Evolutionary conservation across 1,140 invertebrate genomes (phyloP).

Genomic region (Panonychus citri): DNA sequence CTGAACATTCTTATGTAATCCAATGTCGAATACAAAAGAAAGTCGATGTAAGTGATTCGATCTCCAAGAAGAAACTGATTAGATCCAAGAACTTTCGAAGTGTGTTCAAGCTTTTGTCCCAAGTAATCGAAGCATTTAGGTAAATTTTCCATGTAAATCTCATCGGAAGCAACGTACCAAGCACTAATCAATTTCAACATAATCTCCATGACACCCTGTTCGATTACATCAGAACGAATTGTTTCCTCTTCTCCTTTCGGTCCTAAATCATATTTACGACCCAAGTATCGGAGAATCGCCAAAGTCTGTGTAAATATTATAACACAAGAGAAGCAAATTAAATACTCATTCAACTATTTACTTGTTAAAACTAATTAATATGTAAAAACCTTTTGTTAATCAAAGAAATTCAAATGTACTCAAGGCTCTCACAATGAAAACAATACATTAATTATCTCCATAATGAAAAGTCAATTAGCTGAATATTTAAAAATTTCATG

Average conservation of each 20-base stretch:
- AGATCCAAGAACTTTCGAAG: constrained; percentile 21
- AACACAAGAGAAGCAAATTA: no score
- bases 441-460: no score
- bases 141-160: neutral
- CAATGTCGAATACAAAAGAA: constrained; percentile 27
- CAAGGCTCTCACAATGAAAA: constrained; percentile 16
- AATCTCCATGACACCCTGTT: constrained; percentile 15
- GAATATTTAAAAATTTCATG: no score
- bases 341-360: no score
- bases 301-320: neutral
- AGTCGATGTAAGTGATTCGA: constrained; percentile 28
- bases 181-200: neutral
- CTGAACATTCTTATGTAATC: constrained; percentile 19
- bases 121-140: no score
- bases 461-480: no score
- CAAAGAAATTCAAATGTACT: constrained; percentile 6
- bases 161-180: neutral
- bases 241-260: constrained; percentile 25
- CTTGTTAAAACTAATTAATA: neutral
- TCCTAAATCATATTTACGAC: constrained; percentile 16
- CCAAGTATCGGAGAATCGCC: constrained; percentile 29
- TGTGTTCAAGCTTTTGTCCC: neutral
- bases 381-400: neutral
- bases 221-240: constrained; percentile 24
- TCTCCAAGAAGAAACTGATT: constrained; percentile 25